Evolutionary conservation across 2,113 vertebrate species (phyloP).

Genomic region (Esox niger): DNA sequence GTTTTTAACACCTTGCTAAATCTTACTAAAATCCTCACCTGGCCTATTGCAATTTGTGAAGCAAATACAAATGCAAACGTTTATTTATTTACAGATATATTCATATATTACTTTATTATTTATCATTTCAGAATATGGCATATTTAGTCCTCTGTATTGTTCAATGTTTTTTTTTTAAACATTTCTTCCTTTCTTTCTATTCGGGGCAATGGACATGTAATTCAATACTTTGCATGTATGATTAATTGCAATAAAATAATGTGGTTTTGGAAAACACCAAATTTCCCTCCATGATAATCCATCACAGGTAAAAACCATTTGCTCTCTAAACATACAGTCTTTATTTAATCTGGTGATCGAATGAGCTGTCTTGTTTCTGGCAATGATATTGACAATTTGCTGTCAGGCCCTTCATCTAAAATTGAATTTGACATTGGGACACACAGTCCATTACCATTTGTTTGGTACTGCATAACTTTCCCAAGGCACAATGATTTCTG

Average conservation of each 20-base stretch:
- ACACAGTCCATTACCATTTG: not conserved
- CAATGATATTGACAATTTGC: slow-evolving; percentile 48
- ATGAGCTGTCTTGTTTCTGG: slow-evolving; percentile 49
- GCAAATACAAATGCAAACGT: too few species aligned
- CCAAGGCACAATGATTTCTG: slow-evolving; percentile 36
- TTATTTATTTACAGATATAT: too few species aligned
- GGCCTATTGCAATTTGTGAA: too few species aligned
- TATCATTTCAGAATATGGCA: too few species aligned
- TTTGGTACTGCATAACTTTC: slow-evolving; percentile 42
- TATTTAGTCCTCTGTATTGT: not conserved
- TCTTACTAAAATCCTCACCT: too few species aligned
- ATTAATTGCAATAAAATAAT: too few species aligned
- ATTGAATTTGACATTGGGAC: slow-evolving; percentile 42
- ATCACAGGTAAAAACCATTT: slow-evolving; percentile 43
- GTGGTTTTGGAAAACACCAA: not conserved
- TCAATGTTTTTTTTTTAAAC: too few species aligned
- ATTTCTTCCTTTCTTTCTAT: too few species aligned
- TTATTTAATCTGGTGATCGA: slow-evolving; percentile 62
- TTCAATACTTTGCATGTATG: too few species aligned
- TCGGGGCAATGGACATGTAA: not conserved
- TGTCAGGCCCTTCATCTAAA: slow-evolving; percentile 16
- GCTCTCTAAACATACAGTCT: slow-evolving; percentile 45
- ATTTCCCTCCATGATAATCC: slow-evolving; percentile 24
- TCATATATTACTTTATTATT: too few species aligned
- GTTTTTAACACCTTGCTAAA: too few species aligned